A percentile compares a stretch with the other conserved stretches of the same genome.
phyloP scores from a whole-genome alignment of 2,797 vertebrate species.

The Rhinichthys osculus region DNA sequence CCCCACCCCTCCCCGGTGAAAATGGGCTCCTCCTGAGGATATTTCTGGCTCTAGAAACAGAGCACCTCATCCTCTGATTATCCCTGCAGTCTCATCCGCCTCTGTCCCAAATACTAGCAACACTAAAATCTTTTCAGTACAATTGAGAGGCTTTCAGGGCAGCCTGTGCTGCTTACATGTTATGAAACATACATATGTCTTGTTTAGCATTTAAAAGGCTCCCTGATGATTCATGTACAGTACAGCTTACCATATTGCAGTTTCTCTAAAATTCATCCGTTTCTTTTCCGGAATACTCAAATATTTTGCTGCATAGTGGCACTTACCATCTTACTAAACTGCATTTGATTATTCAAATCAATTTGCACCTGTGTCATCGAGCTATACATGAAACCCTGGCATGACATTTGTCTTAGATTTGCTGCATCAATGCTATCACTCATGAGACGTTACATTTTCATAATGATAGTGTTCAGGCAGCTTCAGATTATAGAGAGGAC shows the following conservation, averaged over 20 bases:
- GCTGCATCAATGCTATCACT: constrained; percentile 32
- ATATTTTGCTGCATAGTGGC: not conserved
- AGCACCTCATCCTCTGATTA: constrained; percentile 70
- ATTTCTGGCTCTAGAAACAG: constrained; percentile 76
- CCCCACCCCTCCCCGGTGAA: constrained; percentile 50
- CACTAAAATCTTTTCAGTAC: constrained; percentile 58
- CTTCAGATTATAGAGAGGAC: constrained; percentile 50
- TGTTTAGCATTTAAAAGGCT: constrained; percentile 1
- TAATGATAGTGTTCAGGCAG: constrained; percentile 50
- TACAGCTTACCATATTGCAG: not conserved
- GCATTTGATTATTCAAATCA: constrained; percentile 35
- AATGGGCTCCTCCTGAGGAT: constrained; percentile 73
- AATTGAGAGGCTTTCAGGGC: constrained; percentile 48
- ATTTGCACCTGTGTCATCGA: constrained; percentile 42
- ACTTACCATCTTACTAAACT: constrained; percentile 18
- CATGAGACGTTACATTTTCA: constrained; percentile 38
- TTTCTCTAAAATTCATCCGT: not conserved
- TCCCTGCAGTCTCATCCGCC: constrained; percentile 71
- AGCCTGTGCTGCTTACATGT: constrained; percentile 66
- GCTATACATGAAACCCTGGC: constrained; percentile 18
- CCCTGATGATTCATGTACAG: constrained; percentile 17
- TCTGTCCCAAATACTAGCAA: constrained; percentile 72
- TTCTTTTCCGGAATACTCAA: not conserved
- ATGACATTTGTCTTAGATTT: constrained; percentile 45
- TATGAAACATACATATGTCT: constrained; percentile 54